A percentile compares a stretch with the other conserved stretches of the same genome.
phyloP scores from a whole-genome alignment of 2,888 invertebrate genomes.

The Cremastinae sp. region DNA sequence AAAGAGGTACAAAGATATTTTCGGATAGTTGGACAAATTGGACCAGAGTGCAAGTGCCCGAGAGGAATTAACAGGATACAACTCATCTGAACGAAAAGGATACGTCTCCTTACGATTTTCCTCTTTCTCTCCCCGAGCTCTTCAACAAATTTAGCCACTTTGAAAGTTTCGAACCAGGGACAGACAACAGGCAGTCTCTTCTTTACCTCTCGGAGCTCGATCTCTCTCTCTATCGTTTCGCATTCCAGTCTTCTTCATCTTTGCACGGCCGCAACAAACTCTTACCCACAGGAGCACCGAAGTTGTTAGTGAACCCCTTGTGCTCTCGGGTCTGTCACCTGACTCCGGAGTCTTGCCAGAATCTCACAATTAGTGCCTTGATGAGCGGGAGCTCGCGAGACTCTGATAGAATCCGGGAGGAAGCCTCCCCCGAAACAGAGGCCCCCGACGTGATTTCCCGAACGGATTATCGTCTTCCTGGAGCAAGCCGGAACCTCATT shows the following conservation, averaged over 20 bases:
- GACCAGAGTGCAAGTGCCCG: slow-evolving; percentile 20
- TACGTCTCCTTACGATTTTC: too few species aligned
- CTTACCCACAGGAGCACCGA: slow-evolving; percentile 49
- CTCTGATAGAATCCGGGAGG: slow-evolving; percentile 25
- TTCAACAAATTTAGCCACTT: slow-evolving; percentile 62
- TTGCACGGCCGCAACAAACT: slow-evolving; percentile 35
- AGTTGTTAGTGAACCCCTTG: slow-evolving; percentile 54
- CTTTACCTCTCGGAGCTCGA: slow-evolving; percentile 3
- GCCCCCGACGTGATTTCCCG: slow-evolving; percentile 54
- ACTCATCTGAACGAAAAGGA: slow-evolving; percentile 55
- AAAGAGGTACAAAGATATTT: slow-evolving; percentile 8
- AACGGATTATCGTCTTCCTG: slow-evolving; percentile 25
- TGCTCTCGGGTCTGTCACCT: slow-evolving; percentile 45
- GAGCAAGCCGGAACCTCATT: background rate
- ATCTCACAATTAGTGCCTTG: slow-evolving; percentile 49
- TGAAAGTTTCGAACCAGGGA: slow-evolving; percentile 51
- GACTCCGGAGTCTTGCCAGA: slow-evolving; percentile 37
- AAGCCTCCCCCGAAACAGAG: slow-evolving; percentile 26
- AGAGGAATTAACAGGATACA: slow-evolving; percentile 52
- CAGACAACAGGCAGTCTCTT: slow-evolving; percentile 28
- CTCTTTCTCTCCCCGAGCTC: slow-evolving; percentile 27
- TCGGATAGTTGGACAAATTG: slow-evolving; percentile 5
- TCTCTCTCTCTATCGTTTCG: background rate
- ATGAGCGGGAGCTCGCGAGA: background rate
- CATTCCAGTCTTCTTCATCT: background rate